Evolutionary conservation across 1,140 invertebrate genomes (phyloP), one percentile per base, ranked within the genome.

Genomic region (Brachionus angularis): DNA sequence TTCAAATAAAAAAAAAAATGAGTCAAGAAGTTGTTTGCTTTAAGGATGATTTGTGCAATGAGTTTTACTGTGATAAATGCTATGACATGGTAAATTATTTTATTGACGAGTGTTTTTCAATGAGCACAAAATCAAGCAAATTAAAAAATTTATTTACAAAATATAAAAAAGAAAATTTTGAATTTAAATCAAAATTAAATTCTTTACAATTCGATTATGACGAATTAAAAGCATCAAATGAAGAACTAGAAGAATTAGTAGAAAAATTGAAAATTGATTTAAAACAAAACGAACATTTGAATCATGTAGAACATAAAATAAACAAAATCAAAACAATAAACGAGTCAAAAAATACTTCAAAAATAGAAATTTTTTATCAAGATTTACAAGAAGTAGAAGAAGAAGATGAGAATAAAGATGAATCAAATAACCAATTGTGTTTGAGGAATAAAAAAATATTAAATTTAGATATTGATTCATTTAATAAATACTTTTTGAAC

Each of bases 401-500:
- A 2, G 49, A 52, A 14, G 31, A 52, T 16, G 10, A 39, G 18
- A 34, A 36, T 18, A 36, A 23, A 10, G 23, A 39, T 18, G 25
- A 8, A 34, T 33, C 52, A 5, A 55, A n/a, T n/a, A n/a, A n/a
- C n/a, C n/a, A n/a, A n/a, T n/a, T n/a, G n/a, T n/a, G n/a, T n/a
- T n/a, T n/a, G n/a, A n/a, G n/a, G n/a, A n/a, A n/a, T n/a, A n/a
- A n/a, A n/a, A n/a, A 55, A 18, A n/a, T 31, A 18, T 14, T 58
- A 16, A 58, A 3, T 23, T 10, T 58, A 14, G 53, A 58, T 25
- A 39, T 58, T 3, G 53, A 58, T 10, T 39, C 33, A 2, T 58
- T 58, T n/a, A 39, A 39, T 21, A 58, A 58, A 58, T 58, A 58
- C 27, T 58, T 58, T 33, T 34, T 58, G 18, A 58, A 58, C 12